These are phyloP conservation scores for Synergus japonicus DNA, from an alignment of 2,888 invertebrate genomes.

Conservation along the genomic window DNA sequence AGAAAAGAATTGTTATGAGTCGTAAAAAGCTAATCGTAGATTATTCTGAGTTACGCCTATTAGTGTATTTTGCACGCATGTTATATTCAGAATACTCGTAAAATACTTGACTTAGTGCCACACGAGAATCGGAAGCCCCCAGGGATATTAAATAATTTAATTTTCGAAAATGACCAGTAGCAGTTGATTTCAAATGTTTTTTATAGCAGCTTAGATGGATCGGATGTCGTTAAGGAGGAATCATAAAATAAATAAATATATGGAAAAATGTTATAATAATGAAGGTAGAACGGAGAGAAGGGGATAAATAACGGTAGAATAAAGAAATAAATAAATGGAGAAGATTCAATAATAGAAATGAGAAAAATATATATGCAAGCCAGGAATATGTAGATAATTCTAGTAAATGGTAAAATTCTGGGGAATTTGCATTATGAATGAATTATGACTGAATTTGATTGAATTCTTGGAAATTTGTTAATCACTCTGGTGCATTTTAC, in stretches of 20 bases:
- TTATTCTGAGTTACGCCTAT: conserved; percentile 11
- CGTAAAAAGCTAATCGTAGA: conserved; percentile 22
- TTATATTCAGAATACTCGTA: background rate
- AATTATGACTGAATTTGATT: too few relatives aligned
- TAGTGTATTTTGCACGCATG: background rate
- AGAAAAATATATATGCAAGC: too few relatives aligned
- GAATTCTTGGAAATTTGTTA: too few relatives aligned
- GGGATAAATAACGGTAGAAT: too few relatives aligned
- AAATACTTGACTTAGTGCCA: background rate
- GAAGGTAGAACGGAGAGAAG: too few relatives aligned
- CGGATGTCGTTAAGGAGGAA: background rate
- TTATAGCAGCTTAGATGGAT: background rate
- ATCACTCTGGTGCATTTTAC: too few relatives aligned
- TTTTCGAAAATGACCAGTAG: background rate
- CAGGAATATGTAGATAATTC: too few relatives aligned
- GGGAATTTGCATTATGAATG: too few relatives aligned
- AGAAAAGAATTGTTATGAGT: conserved; percentile 11
- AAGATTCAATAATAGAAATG: too few relatives aligned
- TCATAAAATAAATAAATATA: background rate
- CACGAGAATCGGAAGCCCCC: background rate
- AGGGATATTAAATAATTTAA: background rate
- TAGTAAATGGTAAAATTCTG: too few relatives aligned
- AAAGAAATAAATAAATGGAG: too few relatives aligned
- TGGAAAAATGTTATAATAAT: too few relatives aligned
- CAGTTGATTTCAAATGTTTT: background rate